A percentile compares a stretch with the other conserved stretches of the same genome.
Evolutionary conservation across 1,140 invertebrate genomes (phyloP).

Genomic region (Sipha flava): DNA sequence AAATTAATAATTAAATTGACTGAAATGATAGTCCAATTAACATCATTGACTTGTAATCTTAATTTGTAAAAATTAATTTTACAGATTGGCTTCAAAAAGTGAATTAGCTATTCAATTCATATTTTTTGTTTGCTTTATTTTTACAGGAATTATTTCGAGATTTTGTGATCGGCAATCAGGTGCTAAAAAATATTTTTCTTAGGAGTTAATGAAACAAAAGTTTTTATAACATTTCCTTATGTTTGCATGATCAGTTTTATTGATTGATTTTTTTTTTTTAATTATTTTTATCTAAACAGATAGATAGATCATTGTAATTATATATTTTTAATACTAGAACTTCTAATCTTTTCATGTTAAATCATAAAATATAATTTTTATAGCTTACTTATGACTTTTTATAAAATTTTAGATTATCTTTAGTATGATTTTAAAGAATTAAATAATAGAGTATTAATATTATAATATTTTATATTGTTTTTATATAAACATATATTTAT

Average conservation of each 20-base stretch:
- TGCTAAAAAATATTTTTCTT: slow-evolving; percentile 22
- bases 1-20: not conserved
- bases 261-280: not conserved
- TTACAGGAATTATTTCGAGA: slow-evolving; percentile 31
- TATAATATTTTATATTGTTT: no score
- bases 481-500: no score
- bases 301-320: not conserved
- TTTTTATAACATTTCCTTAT: not conserved
- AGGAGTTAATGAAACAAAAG: not conserved
- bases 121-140: slow-evolving; percentile 21
- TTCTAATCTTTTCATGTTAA: not conserved
- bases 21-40: not conserved
- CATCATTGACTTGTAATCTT: not conserved
- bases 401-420: not conserved
- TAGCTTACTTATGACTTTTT: not conserved
- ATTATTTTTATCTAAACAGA: not conserved
- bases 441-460: no score
- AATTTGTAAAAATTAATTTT: not conserved
- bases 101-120: slow-evolving; percentile 2
- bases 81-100: not conserved
- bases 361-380: not conserved
- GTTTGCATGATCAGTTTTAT: slow-evolving; percentile 13
- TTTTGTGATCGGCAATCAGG: slow-evolving; percentile 26
- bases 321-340: not conserved
- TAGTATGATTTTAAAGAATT: no score